phyloP scores from a whole-genome alignment of 1,140 invertebrate species.

The Brachionus rubens region DNA sequence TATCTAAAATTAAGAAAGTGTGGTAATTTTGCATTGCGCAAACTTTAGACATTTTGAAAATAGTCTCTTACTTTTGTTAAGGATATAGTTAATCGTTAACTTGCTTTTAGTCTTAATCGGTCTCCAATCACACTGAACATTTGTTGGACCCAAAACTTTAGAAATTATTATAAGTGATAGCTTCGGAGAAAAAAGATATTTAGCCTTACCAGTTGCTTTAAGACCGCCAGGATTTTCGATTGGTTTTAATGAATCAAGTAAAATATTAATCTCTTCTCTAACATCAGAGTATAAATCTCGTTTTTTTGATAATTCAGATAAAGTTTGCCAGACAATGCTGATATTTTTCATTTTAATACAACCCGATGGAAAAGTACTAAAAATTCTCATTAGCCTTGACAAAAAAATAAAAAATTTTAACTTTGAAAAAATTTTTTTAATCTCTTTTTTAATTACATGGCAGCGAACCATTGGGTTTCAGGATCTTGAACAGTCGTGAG shows the following conservation, averaged over 20 bases:
- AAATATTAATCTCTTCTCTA: constrained; percentile 23
- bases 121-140: constrained; percentile 1
- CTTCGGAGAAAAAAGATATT: too few species aligned
- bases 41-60: too few species aligned
- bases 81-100: neutral
- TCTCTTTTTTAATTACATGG: constrained; percentile 52
- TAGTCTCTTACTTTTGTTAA: neutral
- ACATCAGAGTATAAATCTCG: constrained; percentile 13
- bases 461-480: constrained; percentile 60
- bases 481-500: constrained; percentile 51
- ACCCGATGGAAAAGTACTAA: constrained; percentile 9
- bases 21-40: too few species aligned
- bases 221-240: neutral
- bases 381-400: constrained; percentile 20
- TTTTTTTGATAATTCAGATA: neutral
- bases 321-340: neutral
- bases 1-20: too few species aligned
- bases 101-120: neutral
- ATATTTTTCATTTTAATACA: constrained; percentile 22
- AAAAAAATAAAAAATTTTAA: neutral
- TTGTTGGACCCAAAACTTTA: neutral
- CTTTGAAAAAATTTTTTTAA: neutral
- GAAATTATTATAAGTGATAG: neutral
- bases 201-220: neutral
- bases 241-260: constrained; percentile 14